Evolutionary conservation across 1,140 invertebrate species (phyloP), one percentile per base, ranked within the genome.

Genomic region (Papilio aristodemus): DNA sequence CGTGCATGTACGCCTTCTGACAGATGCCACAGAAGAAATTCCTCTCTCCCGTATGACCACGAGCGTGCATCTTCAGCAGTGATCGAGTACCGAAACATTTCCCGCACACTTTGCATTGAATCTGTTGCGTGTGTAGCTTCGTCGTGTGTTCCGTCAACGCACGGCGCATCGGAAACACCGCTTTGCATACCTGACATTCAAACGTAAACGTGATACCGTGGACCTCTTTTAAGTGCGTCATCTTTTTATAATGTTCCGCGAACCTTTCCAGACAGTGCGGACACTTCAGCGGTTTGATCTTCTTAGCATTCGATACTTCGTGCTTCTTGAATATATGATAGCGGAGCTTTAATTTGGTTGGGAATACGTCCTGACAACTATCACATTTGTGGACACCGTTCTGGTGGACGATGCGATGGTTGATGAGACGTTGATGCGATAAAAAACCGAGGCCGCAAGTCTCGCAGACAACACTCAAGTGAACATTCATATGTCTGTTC

Each of bases 51-150:
- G 94, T 94, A 74, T 95, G 94, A 1, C 93, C 94, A 68, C 95
- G 85, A 86, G 95, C 94, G 84, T 96, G 95, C 80, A 93, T 96
- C 93, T 91, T 96, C 83, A 84, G 93, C 76, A 81, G 93, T 84
- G 94, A 95, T 6, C 86, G 79, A 0, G 93, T 92, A 1, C 91
- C 93, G 58, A 93, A 93, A 69, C 91, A 90, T 74, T 93, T 93
- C 2, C 91, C 91, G 63, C 93, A 93, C 3, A 92, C 81, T 71
- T 93, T 90, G 60, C 93, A 93, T 22, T 92, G 91, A 43, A 93
- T 93, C 71, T 92, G 92, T 38, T 92, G 90, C 37, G 92, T 93
- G 66, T 93, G 93, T 39, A 89, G 83, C 57, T 92, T 92, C 0
- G 92, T 92, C 0, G 91, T 92, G 0, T 91, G 89, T 57, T 91